Evolutionary conservation across 2,888 invertebrate species (phyloP), one percentile per base, ranked within the genome.

Genomic region (Pammene fasciana): DNA sequence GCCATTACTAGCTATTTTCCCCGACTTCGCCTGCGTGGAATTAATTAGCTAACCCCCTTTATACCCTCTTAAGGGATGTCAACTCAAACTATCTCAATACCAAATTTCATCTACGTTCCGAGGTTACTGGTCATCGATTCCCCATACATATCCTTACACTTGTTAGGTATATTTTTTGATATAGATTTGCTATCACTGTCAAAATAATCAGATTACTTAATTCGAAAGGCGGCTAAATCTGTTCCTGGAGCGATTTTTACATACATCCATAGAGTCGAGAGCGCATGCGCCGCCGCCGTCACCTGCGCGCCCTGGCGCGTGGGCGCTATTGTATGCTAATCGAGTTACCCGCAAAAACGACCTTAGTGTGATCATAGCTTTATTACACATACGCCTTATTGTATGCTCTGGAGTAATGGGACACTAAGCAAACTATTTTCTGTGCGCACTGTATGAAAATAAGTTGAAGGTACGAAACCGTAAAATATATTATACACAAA

Each of bases 281-380:
- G 77, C 80, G 78, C 75, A 75, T 74, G 79, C 76, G 81, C 84
- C 86, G 86, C 90, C 90, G 81, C 84, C 86, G 86, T 90, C 90
- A 90, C 90, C 90, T 89, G 90, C 86, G 74, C 73, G 71, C 84
- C 85, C 88, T 87, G 88, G 87, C 86, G 84, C 85, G 89, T 88
- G 88, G 87, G 86, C 76, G 73, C 77, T 72, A 82, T 83, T 83
- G 83, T 83, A 87, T 87, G 87, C 78, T 79, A 87, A 87, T 88
- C 66, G 61, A 70, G 45, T 62, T 43, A 45, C 64, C 1, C 13
- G 13, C 43, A 41, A 55, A 55, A 55, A 54, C 14, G 65, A 38
- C 38, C 9, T 46, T 46, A 34, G 18, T 48, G 36, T 48, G 13
- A 50, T n/a, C 16, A 10, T 38, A 62, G 41, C 26, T 62, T 52